Evolutionary conservation across 2,113 vertebrate species (phyloP).

Genomic region (Nyctereutes procyonoides): DNA sequence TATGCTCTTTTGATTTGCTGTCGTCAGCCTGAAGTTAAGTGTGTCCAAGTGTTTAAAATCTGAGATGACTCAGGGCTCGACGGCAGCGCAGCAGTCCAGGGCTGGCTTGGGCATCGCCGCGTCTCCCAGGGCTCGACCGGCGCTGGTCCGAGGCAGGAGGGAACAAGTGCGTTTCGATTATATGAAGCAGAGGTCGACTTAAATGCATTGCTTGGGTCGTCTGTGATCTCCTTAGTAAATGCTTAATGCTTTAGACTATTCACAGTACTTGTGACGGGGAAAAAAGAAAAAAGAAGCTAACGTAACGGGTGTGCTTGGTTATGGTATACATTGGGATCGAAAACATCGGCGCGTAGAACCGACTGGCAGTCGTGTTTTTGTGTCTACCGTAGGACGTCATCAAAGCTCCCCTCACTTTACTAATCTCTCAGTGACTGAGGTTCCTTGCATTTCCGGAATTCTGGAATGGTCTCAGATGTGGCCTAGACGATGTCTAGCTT

Average conservation of each 20-base stretch:
- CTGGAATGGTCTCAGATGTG: not conserved
- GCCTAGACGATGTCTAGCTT: not conserved
- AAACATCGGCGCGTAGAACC: not conserved
- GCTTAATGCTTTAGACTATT: not conserved
- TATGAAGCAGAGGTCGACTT: not conserved
- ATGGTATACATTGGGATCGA: not conserved
- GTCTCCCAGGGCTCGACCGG: no score
- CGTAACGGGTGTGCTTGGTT: not conserved
- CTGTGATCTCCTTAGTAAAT: not conserved
- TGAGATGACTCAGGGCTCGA: constrained; percentile 1
- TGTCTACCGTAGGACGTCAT: not conserved
- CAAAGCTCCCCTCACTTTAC: not conserved
- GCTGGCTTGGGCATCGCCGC: no score
- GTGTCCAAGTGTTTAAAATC: not conserved
- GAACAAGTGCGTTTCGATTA: not conserved
- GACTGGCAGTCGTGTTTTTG: not conserved
- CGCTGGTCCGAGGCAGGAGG: not conserved
- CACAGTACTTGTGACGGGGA: not conserved
- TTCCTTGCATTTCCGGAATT: not conserved
- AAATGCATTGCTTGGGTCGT: not conserved
- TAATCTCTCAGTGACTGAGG: not conserved
- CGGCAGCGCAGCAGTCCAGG: no score
- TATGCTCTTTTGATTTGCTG: not conserved
- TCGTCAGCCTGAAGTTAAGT: not conserved
- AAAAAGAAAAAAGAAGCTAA: not conserved